Percentiles rank a stretch among this genome's conserved stretches.
Evolutionary conservation across 2,888 invertebrate genomes (phyloP).

Genomic region (Tinea trinotella): DNA sequence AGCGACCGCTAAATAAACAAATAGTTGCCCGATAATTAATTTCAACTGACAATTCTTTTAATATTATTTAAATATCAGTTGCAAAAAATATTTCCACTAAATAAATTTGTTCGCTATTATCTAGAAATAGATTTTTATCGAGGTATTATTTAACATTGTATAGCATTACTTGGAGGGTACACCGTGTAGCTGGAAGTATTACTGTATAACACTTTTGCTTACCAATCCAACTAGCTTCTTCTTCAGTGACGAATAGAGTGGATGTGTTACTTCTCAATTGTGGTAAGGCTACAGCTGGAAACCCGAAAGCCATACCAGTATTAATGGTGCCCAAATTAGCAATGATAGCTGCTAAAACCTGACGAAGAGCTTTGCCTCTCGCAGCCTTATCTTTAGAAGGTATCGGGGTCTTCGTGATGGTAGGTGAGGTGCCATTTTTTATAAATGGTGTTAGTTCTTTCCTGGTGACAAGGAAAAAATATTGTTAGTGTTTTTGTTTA

Average conservation of each 20-base stretch:
- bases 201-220: conserved; percentile 29
- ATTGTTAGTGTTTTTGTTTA: too few species aligned
- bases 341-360: conserved; percentile 75
- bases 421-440: conserved; percentile 44
- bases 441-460: conserved; percentile 53
- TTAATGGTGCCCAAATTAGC: conserved; percentile 79
- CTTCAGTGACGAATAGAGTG: conserved; percentile 63
- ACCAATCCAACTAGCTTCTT: conserved; percentile 79
- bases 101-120: too few species aligned
- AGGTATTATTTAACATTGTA: too few species aligned
- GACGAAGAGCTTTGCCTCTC: conserved; percentile 60
- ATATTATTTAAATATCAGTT: too few species aligned
- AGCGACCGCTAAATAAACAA: too few species aligned
- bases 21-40: too few species aligned
- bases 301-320: conserved; percentile 80
- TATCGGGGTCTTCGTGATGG: conserved; percentile 36
- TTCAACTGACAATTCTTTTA: too few species aligned
- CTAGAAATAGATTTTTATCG: too few species aligned
- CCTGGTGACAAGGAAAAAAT: conserved; percentile 30
- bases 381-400: conserved; percentile 36
- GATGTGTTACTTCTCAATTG: conserved; percentile 67
- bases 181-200: background rate
- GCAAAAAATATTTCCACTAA: too few species aligned
- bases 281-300: conserved; percentile 77
- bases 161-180: background rate